A percentile compares a stretch with the other conserved stretches of the same genome.
These are phyloP conservation scores for Laticauda laticaudata DNA, from an alignment of 2,113 vertebrate genomes.

Conservation along the genomic window DNA sequence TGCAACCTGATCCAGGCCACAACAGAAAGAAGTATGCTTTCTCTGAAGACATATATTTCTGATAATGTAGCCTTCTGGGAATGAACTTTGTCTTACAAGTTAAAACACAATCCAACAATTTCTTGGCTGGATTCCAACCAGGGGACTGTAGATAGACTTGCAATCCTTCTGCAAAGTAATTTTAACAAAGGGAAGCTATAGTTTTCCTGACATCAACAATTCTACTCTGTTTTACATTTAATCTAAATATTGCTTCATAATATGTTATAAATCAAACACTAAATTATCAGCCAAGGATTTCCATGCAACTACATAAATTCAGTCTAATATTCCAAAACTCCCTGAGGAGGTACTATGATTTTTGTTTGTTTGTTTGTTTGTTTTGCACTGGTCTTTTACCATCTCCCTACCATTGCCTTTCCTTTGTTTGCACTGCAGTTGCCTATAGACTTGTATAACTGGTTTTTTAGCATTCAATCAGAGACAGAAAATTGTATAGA, in stretches of 20 bases:
- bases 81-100: neutral
- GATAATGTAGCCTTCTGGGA: neutral
- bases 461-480: neutral
- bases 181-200: neutral
- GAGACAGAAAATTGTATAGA: neutral
- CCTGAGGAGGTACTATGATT: neutral
- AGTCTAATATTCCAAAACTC: neutral
- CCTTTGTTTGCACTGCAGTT: neutral
- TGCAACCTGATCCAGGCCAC: neutral
- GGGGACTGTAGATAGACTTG: neutral
- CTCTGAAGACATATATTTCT: neutral
- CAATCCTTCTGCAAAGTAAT: neutral
- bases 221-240: neutral
- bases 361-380: neutral
- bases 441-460: neutral
- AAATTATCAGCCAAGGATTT: neutral
- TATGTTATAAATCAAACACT: neutral
- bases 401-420: neutral
- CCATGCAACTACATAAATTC: neutral
- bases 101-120: neutral
- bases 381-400: neutral
- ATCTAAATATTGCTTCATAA: neutral
- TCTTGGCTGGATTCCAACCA: neutral
- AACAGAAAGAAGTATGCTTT: neutral
- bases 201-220: too few relatives aligned